Conservation (phyloP, 2,113 vertebrate species). For the Hyla sarda region DNA sequence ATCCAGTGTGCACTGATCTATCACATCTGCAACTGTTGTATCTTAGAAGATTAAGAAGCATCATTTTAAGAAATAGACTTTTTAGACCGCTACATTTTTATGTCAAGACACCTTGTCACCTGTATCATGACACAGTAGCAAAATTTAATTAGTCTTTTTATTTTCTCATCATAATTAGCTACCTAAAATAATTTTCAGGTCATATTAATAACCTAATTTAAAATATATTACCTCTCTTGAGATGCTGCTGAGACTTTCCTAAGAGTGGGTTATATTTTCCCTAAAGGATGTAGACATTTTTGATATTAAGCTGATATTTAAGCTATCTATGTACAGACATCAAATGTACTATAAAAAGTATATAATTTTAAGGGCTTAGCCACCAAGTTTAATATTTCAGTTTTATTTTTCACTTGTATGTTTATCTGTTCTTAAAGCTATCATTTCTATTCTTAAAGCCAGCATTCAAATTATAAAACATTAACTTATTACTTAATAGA, state of each 20-base stretch:
- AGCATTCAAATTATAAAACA: too few relatives aligned
- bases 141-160: slow-evolving; percentile 91
- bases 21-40: background rate
- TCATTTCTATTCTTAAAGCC: background rate
- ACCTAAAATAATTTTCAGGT: slow-evolving; percentile 97
- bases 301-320: too few relatives aligned
- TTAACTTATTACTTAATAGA: too few relatives aligned
- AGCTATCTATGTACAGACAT: background rate
- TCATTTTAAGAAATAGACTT: slow-evolving; percentile 63
- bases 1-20: background rate
- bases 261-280: slow-evolving; percentile 67
- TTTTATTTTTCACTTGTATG: background rate
- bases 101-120: slow-evolving; percentile 66
- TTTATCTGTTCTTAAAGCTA: background rate
- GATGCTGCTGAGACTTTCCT: slow-evolving; percentile 78
- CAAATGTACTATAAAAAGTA: background rate
- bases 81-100: slow-evolving; percentile 64
- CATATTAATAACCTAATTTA: slow-evolving; percentile 98
- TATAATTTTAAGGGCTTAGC: background rate
- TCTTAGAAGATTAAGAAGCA: background rate
- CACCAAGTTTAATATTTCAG: background rate
- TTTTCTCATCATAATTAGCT: slow-evolving; percentile 93
- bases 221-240: slow-evolving; percentile 93
- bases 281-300: slow-evolving; percentile 64
- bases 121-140: slow-evolving; percentile 73